A percentile compares a stretch with the other conserved stretches of the same genome.
Evolutionary conservation across 2,797 vertebrate species (phyloP).

Genomic region (Vireo griseus): DNA sequence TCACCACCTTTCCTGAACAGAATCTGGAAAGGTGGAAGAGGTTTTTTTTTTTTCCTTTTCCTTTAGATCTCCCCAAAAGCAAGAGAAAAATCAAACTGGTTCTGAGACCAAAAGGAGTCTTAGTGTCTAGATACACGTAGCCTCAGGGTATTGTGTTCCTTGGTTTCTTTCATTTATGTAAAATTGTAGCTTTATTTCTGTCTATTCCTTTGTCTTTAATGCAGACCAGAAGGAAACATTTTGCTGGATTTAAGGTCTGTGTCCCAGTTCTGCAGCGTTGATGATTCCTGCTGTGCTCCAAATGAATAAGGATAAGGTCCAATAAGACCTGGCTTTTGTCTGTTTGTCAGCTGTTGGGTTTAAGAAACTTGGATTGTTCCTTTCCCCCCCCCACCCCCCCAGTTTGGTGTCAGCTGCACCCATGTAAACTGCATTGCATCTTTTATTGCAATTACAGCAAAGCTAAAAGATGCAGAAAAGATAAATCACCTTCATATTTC

Average conservation of each 20-base stretch:
- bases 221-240: background rate
- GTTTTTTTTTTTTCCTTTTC: background rate
- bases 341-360: background rate
- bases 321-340: background rate
- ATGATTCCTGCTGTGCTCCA: background rate
- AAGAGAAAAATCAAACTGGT: background rate
- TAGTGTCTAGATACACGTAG: background rate
- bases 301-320: background rate
- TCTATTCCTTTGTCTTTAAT: background rate
- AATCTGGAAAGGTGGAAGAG: background rate
- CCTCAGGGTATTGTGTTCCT: background rate
- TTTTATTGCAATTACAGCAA: background rate
- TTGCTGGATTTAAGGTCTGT: background rate
- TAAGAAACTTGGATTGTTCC: background rate
- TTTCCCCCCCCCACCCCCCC: accelerated
- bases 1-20: background rate
- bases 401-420: background rate
- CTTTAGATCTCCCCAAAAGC: background rate
- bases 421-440: background rate
- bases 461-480: background rate
- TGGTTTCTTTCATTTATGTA: background rate
- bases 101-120: background rate
- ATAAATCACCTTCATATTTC: background rate
- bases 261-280: background rate
- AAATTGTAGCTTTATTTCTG: background rate